A percentile compares a stretch with the other conserved stretches of the same genome.
These are phyloP conservation scores for Silvanus unidentatus DNA, from an alignment of 2,888 invertebrate genomes.

Conservation along the genomic window DNA sequence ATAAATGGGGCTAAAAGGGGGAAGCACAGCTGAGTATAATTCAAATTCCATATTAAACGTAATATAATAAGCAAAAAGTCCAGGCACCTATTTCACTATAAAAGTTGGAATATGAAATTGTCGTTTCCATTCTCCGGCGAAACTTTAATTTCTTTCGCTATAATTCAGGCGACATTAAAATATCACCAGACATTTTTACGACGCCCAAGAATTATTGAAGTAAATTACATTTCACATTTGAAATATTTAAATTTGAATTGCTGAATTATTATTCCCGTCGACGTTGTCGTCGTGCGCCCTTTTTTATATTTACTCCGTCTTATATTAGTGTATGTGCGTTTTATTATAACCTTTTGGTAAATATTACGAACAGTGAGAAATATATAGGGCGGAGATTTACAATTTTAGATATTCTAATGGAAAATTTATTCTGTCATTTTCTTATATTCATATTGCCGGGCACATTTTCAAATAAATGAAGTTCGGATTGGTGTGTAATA, in stretches of 20 bases:
- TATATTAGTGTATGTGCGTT: too few relatives aligned
- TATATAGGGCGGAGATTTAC: conserved; percentile 27
- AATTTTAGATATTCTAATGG: conserved; percentile 28
- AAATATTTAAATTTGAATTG: conserved; percentile 41
- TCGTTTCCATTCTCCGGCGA: conserved; percentile 28
- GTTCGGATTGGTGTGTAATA: too few relatives aligned
- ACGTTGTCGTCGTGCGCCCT: too few relatives aligned
- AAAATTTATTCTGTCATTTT: conserved; percentile 10
- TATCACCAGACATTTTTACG: conserved; percentile 41
- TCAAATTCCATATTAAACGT: conserved; percentile 41
- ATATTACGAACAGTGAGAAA: too few relatives aligned
- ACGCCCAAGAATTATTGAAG: conserved; percentile 38
- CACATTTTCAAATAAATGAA: background rate
- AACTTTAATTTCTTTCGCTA: conserved; percentile 42
- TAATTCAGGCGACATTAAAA: conserved; percentile 41
- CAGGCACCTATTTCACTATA: too few relatives aligned
- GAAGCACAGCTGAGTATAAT: conserved; percentile 11
- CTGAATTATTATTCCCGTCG: conserved; percentile 25
- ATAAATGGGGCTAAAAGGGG: too few relatives aligned
- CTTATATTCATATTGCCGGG: background rate
- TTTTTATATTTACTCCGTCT: too few relatives aligned
- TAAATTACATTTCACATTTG: conserved; percentile 40
- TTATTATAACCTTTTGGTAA: too few relatives aligned
- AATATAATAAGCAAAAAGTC: conserved; percentile 35
- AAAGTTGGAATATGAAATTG: conserved; percentile 27